Base-by-base conservation (phyloP, 2,888 invertebrate species). In the Gonocerus acuteangulatus region DNA sequence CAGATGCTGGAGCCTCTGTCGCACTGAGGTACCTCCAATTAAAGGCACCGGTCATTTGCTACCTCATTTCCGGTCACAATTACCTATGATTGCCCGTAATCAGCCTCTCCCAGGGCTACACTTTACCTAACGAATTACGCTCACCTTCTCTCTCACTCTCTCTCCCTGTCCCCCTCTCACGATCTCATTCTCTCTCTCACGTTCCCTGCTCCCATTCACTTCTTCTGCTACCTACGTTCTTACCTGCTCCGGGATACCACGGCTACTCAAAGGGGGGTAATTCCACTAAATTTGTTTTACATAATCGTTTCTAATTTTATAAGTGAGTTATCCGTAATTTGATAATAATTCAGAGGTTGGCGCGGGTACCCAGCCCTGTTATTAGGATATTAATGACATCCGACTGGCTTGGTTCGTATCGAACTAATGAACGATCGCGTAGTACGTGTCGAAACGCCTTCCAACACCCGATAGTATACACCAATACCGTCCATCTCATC, bases 321-420 rank as follows among this genome's bases (percentile, higher is more conserved):
- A 65, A 65, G 62, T 65, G 63, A 65, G 63, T 63, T 63, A 62
- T 64, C 64, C 57, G 62, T 65, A 65, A 65, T 65, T 65, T 62
- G 63, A 64, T 65, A 65, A 65, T 63, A 63, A 65, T 65, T 64
- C 52, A 21, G 18, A 45, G 39, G 51, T 51, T 51, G 36, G 39
- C 54, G 54, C 15, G 39, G 39, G 39, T 6, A 32, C 7, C 21
- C 45, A 32, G n/a, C 32, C 57, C 47, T 39, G 23, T 42, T 36
- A 54, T 54, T 54, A 54, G 19, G 7, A n/a, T 42, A 54, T 54
- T 54, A 36, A 54, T 54, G 51, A 34, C 27, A 9, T 27, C 9
- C 27, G 27, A 27, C 27, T 27, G 9, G 27, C 27, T 4, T n/a
- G 27, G 27, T 9, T 9, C 4, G 9, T 4, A 27, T 27, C 27